Base-by-base conservation (phyloP, 2,113 vertebrate genomes). In the Corydoras maculifer region DNA sequence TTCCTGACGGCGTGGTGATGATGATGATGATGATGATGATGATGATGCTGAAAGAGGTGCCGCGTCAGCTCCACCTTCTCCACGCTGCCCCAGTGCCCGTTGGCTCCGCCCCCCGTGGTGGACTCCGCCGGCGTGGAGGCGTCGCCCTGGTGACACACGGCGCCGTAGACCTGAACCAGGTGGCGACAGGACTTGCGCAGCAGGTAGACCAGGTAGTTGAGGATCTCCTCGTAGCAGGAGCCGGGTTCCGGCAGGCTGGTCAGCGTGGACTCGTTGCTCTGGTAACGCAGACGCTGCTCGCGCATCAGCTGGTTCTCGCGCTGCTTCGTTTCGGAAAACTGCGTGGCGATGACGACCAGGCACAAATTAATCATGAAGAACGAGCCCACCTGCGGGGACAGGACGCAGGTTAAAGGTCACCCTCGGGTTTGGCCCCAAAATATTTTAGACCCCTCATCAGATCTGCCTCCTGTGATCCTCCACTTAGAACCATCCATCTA, bases 331-430 rank as follows among this genome's bases (percentile, higher is more conserved):
- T 99, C 97, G 0, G 97, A 98, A 78, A 99, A 99, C 85, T 99
- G 97, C 1, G 97, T 99, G 62, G 97, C 97, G 61, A 99, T 99
- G 86, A 99, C 97, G 71, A 99, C 97, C 88, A 99, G 92, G 91
- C 97, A 99, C 87, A 99, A 87, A 85, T 99, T 99, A 83, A 98
- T 98, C 97, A 99, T 99, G 91, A 99, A 99, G 87, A 99, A 99
- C 81, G 97, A 99, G 78, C 97, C 97, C 57, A 99, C 97, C 97
- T 99, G 82, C 8, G 65, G 3, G 66, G 15, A 70, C 12, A 1
- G 53, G 14, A 13, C 8, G 12, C 13, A 2, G 51, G 9, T 4
- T 5, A 43, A 5, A 43, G 4, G 7, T 43, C 35, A 43, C 35
- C 35, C 7, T 43, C 35, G 7, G 35, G 35, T 25, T 25, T 25